Evolutionary conservation across 1,140 invertebrate genomes (phyloP).

Genomic region (Drosophila murphyi): DNA sequence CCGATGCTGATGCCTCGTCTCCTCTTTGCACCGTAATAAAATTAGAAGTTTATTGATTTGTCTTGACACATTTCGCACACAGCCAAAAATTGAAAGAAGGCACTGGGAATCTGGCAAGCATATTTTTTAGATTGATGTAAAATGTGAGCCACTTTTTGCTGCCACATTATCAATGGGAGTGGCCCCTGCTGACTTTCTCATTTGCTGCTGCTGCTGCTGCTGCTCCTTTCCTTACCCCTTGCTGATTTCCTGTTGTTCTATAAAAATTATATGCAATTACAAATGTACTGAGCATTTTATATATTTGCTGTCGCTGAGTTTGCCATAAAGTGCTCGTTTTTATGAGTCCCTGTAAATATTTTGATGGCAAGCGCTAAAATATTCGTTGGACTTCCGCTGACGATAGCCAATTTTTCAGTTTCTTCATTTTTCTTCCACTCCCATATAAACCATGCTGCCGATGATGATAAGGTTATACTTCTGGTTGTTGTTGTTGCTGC

Average conservation of each 20-base stretch:
- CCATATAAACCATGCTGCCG: slow-evolving; percentile 24
- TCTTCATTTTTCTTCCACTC: slow-evolving; percentile 2
- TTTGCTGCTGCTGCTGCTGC: background rate
- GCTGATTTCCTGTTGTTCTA: slow-evolving; percentile 66
- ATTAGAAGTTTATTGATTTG: slow-evolving; percentile 84
- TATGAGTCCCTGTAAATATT: slow-evolving; percentile 77
- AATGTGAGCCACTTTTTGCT: slow-evolving; percentile 8
- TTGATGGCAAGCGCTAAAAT: slow-evolving; percentile 66
- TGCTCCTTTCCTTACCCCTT: slow-evolving; percentile 60
- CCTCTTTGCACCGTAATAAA: slow-evolving; percentile 68
- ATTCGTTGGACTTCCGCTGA: slow-evolving; percentile 54
- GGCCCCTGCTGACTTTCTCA: slow-evolving; percentile 13
- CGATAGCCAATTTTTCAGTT: slow-evolving; percentile 38
- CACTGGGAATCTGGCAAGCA: slow-evolving; percentile 31
- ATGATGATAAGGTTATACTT: background rate
- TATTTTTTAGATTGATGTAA: slow-evolving; percentile 58
- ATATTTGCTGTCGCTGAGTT: slow-evolving; percentile 25
- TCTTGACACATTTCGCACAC: slow-evolving; percentile 73
- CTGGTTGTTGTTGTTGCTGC: background rate
- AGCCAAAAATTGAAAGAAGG: slow-evolving; percentile 20
- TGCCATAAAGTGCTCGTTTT: slow-evolving; percentile 64
- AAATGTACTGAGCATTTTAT: slow-evolving; percentile 25
- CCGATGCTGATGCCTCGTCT: slow-evolving; percentile 31
- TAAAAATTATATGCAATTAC: slow-evolving; percentile 82
- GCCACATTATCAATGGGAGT: slow-evolving; percentile 76